Evolutionary conservation across 2,113 vertebrate genomes (phyloP).

Genomic region (Erythrolamprus reginae): DNA sequence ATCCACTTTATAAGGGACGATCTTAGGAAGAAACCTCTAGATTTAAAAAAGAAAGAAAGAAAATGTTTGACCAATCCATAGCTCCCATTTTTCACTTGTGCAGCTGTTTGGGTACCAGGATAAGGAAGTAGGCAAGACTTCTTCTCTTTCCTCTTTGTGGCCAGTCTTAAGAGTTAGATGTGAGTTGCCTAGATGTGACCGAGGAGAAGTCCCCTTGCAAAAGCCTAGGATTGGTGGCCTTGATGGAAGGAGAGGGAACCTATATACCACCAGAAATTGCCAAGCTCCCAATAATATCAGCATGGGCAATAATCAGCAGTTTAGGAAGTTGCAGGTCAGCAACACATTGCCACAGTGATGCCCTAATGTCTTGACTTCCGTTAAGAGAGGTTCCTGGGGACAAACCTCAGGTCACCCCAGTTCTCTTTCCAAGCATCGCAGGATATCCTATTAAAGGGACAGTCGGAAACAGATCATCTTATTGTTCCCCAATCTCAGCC

Average conservation of each 20-base stretch:
- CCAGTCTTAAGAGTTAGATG: neutral
- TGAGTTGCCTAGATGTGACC: neutral
- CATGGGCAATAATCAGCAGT: neutral
- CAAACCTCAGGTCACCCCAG: neutral
- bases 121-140: neutral
- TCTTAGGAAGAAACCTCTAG: neutral
- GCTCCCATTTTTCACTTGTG: neutral
- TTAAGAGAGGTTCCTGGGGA: neutral
- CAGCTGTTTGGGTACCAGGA: neutral
- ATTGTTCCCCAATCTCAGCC: neutral
- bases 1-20: no score
- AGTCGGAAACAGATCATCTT: neutral
- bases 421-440: neutral
- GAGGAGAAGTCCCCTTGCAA: neutral
- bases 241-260: neutral
- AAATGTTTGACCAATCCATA: neutral
- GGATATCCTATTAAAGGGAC: constrained; percentile 1
- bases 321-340: neutral
- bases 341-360: neutral
- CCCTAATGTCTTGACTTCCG: neutral
- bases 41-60: neutral
- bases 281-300: neutral
- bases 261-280: no score
- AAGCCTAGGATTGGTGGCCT: no score
- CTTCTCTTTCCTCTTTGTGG: neutral